Evolutionary conservation across 2,888 invertebrate genomes (phyloP), one percentile per base, ranked within the genome.

Genomic region (Sarcophaga subvicina): DNA sequence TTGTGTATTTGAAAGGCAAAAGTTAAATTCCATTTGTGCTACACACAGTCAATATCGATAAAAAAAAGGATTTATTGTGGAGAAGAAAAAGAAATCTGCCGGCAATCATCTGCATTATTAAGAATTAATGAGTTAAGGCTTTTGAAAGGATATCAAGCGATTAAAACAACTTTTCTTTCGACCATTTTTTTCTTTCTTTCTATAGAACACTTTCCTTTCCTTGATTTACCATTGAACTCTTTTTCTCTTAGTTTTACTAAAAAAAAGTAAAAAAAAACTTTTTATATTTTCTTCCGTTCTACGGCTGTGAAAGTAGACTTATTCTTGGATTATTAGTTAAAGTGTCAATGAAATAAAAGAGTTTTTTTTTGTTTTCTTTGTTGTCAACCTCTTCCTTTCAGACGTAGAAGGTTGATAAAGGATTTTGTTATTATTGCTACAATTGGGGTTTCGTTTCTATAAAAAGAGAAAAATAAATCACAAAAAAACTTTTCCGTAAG

Each of bases 81-180:
- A 73, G 77, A 17, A 54, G 4, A 54, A 17, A 54, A 54, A 54
- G 17, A 80, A 83, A 73, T 45, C 84, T 80, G 77, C 78, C 69
- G 80, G 85, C 81, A 87, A 83, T 87, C 87, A 88, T 79, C 73
- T 84, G 83, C 83, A 78, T 87, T 88, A 87, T 87, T 70, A 83
- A 79, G 83, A 85, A 88, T 88, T 88, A 88, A 88, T 88, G 87
- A 87, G 85, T 82, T 84, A 76, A 20, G 72, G 63, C 80, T 82
- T 82, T 70, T 66, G 60, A 69, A 76, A 81, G 45, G 70, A 67
- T n/a, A 79, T 84, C 76, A 86, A 83, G 80, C 79, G 87, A 79
- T 81, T 84, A 79, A 82, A 84, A 70, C 10, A 79, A 81, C 60
- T 80, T 87, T 85, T 75, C 78, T 73, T 59, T 49, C 2, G 14